Conservation (phyloP, 1,140 invertebrate genomes). For the Anagrus nilaparvatae region DNA sequence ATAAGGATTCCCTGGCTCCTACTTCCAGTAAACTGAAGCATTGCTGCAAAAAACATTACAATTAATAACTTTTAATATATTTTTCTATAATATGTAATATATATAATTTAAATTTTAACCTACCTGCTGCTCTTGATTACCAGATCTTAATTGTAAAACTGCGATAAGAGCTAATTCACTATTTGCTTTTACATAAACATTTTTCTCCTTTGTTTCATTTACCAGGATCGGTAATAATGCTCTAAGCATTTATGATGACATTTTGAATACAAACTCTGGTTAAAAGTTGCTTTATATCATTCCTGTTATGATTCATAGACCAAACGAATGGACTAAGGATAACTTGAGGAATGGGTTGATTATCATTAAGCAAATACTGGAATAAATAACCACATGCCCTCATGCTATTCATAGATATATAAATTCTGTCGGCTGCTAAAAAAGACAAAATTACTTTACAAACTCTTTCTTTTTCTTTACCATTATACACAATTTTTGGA, state of each 20-base stretch:
- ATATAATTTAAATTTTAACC: too few species aligned
- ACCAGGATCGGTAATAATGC: slow-evolving; percentile 79
- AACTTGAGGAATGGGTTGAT: slow-evolving; percentile 50
- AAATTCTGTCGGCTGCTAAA: slow-evolving; percentile 62
- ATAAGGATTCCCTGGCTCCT: slow-evolving; percentile 78
- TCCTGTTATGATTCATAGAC: slow-evolving; percentile 87
- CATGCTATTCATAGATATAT: slow-evolving; percentile 76
- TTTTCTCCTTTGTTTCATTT: slow-evolving; percentile 97
- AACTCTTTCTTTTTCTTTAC: slow-evolving; percentile 60
- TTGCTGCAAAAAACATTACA: slow-evolving; percentile 46
- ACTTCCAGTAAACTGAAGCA: slow-evolving; percentile 68
- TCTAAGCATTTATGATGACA: slow-evolving; percentile 65
- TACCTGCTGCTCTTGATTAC: slow-evolving; percentile 68
- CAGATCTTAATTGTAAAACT: slow-evolving; percentile 67
- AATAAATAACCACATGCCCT: slow-evolving; percentile 77
- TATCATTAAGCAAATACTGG: slow-evolving; percentile 58
- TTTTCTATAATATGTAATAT: not conserved
- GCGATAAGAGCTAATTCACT: slow-evolving; percentile 85
- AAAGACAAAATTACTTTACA: slow-evolving; percentile 55
- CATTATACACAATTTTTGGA: slow-evolving; percentile 54
- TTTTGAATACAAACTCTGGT: slow-evolving; percentile 67
- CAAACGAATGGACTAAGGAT: slow-evolving; percentile 71
- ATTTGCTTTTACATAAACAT: slow-evolving; percentile 85
- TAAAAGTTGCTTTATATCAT: slow-evolving; percentile 89
- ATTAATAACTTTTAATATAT: slow-evolving; percentile 2